Base-by-base conservation (phyloP, 2,888 invertebrate genomes). In the Leptopilina drosophilae region DNA sequence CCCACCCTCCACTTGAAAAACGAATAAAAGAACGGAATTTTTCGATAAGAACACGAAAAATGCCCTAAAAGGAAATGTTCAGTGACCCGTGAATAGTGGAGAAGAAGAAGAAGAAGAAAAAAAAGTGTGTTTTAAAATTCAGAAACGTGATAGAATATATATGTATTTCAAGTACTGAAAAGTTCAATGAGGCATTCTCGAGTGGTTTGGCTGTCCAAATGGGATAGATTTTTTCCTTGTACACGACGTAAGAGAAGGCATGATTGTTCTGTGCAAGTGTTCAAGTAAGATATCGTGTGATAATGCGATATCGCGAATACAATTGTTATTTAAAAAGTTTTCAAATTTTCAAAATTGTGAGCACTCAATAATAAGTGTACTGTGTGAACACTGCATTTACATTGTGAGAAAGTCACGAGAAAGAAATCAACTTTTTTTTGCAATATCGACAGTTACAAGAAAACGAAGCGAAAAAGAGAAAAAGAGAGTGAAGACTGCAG, bases 141-240 rank as follows among this genome's bases (percentile, higher is more conserved):
- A 56, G n/a, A 56, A 59, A n/a, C 59, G 59, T 59, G 59, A 15
- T 59, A n/a, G 15, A 59, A n/a, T 59, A 42, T 42, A 42, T 42
- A 33, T 33, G 33, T 33, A 11, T 49, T 49, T 49, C 49, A 9
- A 49, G 49, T 49, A 49, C n/a, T 15, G 15, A 8, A 20, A 56
- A 56, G 53, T 73, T 73, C 56, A 73, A 73, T 73, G 73, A 73
- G 73, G 73, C 26, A 73, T 56, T 73, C 73, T 73, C 73, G 73
- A 56, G 73, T 73, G 56, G 49, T 53, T 53, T 56, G 73, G 73
- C 53, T 73, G 33, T 73, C 33, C 20, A 73, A 49, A 53, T 56
- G 33, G 73, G 73, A 53, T 73, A 73, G 73, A 73, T 73, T 73
- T 73, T 73, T 73, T 73, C 73, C 73, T 73, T 73, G 53, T 7